Evolutionary conservation across 2,113 vertebrate genomes (phyloP).

Genomic region (Phocoena sinus): DNA sequence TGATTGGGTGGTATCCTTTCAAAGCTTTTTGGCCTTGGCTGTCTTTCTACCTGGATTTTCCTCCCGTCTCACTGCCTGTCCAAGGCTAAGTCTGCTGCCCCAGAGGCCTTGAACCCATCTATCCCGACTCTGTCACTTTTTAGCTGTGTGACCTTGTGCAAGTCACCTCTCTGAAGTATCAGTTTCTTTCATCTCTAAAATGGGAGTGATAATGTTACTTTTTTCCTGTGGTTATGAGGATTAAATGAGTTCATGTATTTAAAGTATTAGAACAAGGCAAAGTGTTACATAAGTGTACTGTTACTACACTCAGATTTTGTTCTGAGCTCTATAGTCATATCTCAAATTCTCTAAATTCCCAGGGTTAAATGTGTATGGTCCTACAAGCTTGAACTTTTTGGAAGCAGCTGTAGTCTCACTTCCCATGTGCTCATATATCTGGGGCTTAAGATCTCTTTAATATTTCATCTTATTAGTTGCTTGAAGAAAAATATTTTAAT

Average conservation of each 20-base stretch:
- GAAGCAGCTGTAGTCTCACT: background rate
- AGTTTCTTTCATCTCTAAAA: constrained; percentile 12
- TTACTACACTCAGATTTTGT: background rate
- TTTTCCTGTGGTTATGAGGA: background rate
- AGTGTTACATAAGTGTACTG: background rate
- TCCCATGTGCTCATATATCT: background rate
- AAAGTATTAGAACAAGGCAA: background rate
- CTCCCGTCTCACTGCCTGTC: too few species aligned
- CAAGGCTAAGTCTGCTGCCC: too few species aligned
- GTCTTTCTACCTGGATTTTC: too few species aligned
- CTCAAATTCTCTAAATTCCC: background rate
- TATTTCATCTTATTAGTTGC: background rate
- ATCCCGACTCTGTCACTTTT: background rate
- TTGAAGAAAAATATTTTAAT: constrained; percentile 12
- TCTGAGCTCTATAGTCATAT: background rate
- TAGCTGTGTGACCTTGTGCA: background rate
- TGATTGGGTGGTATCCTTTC: too few species aligned
- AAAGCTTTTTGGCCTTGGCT: too few species aligned
- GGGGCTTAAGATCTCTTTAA: background rate
- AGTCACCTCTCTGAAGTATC: background rate
- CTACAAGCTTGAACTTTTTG: background rate
- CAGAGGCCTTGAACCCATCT: too few species aligned
- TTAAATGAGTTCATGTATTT: background rate
- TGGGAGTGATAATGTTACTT: background rate
- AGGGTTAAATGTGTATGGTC: background rate